phyloP scores from a whole-genome alignment of 2,888 invertebrate species.

The Deilephila elpenor region DNA sequence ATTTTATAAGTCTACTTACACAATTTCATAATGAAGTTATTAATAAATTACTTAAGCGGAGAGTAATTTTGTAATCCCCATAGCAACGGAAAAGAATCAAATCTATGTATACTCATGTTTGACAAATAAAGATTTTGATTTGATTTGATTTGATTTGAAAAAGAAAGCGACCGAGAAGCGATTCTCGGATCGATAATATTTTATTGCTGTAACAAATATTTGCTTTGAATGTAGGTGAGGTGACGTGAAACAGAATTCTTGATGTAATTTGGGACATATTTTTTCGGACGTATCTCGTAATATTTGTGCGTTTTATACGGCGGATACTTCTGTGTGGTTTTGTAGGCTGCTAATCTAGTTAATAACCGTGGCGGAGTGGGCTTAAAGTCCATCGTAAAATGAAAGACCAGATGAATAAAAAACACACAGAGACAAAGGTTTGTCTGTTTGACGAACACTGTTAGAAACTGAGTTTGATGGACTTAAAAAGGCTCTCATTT shows the following conservation, averaged over 20 bases:
- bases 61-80: constrained; percentile 5
- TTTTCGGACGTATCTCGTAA: background rate
- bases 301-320: background rate
- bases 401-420: no score
- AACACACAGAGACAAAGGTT: no score
- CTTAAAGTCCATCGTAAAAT: no score
- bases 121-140: no score
- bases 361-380: no score
- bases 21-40: background rate
- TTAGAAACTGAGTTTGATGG: no score
- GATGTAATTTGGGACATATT: background rate
- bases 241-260: constrained; percentile 10
- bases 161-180: constrained; percentile 9
- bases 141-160: no score
- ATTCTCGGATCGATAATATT: background rate
- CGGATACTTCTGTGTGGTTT: background rate
- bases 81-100: constrained; percentile 11
- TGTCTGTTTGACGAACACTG: no score
- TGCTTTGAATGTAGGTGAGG: constrained; percentile 20
- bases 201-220: constrained; percentile 20
- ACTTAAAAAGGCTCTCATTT: no score
- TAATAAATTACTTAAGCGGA: background rate
- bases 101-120: no score
- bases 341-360: no score
- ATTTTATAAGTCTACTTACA: background rate